Percentiles rank a stretch among this genome's conserved stretches.
phyloP scores from a whole-genome alignment of 2,888 invertebrate genomes.

The Noctua comes region DNA sequence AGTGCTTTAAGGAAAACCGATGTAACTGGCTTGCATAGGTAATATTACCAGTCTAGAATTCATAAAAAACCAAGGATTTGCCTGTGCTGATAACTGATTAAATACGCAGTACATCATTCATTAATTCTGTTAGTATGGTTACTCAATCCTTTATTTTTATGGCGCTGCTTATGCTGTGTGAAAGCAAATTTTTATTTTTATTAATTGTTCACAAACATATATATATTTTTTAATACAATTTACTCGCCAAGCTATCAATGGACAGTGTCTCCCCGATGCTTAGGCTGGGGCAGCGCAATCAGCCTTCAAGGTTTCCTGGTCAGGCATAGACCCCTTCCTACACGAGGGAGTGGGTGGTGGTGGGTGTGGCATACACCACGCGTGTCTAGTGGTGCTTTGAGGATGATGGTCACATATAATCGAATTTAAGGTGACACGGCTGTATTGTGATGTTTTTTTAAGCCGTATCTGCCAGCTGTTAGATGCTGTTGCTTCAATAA shows the following conservation, averaged over 20 bases:
- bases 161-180: too few species aligned
- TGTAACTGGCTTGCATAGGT: background rate
- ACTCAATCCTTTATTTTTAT: background rate
- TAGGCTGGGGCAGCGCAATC: background rate
- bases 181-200: too few species aligned
- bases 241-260: too few species aligned
- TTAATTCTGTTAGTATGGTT: background rate
- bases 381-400: background rate
- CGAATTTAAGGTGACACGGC: background rate
- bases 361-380: background rate
- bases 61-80: background rate
- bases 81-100: background rate
- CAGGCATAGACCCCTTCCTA: background rate
- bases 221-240: too few species aligned
- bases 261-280: too few species aligned
- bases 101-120: background rate
- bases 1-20: constrained; percentile 37
- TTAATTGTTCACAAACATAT: too few species aligned
- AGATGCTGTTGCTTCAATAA: background rate
- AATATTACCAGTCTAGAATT: constrained; percentile 7
- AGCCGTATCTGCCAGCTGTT: background rate
- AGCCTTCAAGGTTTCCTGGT: background rate
- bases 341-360: background rate
- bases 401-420: background rate
- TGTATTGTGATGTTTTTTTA: background rate